A percentile compares a stretch with the other conserved stretches of the same genome.
phyloP scores from a whole-genome alignment of 2,113 vertebrate genomes.

The Scopus umbretta region DNA sequence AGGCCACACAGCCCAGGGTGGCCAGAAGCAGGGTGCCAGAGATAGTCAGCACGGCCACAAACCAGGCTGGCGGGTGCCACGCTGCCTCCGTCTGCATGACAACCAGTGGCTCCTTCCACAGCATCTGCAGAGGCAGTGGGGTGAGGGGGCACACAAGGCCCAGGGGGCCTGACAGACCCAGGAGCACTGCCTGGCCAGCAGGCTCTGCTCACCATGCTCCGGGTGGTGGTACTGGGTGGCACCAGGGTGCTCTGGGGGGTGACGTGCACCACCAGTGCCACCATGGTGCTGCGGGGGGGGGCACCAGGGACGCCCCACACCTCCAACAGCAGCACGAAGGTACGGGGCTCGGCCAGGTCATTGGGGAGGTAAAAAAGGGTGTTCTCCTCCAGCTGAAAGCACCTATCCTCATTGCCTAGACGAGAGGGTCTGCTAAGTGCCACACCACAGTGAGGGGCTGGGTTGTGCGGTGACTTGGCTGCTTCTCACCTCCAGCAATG shows the following conservation, averaged over 20 bases:
- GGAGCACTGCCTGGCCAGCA: fast-evolving
- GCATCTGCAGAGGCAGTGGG: background rate
- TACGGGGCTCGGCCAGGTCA: background rate
- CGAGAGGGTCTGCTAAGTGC: background rate
- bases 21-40: conserved; percentile 51
- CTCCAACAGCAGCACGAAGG: conserved; percentile 63
- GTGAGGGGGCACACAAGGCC: fast-evolving
- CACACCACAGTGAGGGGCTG: fast-evolving
- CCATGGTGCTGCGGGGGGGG: conserved; percentile 37
- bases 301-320: background rate
- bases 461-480: background rate
- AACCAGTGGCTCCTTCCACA: background rate
- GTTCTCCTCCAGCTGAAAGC: conserved; percentile 59
- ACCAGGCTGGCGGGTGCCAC: conserved; percentile 75
- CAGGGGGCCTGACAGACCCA: fast-evolving
- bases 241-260: conserved; percentile 32
- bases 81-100: background rate
- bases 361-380: background rate
- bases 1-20: conserved; percentile 31
- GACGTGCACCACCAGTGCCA: conserved; percentile 65
- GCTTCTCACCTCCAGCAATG: conserved; percentile 60
- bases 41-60: conserved; percentile 68
- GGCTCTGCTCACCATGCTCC: conserved; percentile 42
- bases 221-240: conserved; percentile 1
- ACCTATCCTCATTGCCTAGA: conserved; percentile 63